phyloP scores from a whole-genome alignment of 2,797 vertebrate genomes.

The Pogoniulus pusillus region DNA sequence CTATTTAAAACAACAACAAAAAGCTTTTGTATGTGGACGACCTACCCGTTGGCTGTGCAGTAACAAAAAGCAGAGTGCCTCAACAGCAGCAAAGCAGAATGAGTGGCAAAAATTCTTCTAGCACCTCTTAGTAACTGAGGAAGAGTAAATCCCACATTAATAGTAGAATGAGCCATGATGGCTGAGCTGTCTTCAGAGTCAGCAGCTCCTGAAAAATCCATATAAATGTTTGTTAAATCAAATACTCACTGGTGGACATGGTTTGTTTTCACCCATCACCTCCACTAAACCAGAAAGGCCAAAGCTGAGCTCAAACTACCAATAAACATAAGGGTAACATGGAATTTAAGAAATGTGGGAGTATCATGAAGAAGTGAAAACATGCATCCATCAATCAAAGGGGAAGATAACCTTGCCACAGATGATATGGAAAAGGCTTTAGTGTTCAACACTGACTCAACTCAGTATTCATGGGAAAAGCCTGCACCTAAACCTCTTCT shows the following conservation, averaged over 20 bases:
- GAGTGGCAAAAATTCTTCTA: conserved; percentile 61
- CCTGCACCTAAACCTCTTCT: background rate
- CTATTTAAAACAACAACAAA: background rate
- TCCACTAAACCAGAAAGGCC: background rate
- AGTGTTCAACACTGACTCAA: background rate
- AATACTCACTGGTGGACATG: background rate
- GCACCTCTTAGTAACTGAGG: conserved; percentile 70
- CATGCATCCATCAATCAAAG: rapidly evolving
- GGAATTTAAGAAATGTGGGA: no score
- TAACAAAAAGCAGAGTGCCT: conserved; percentile 47
- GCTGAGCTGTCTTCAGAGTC: conserved; percentile 9
- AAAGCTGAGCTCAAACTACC: background rate
- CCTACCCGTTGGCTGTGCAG: conserved; percentile 77
- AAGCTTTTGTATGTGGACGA: background rate
- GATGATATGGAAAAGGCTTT: background rate
- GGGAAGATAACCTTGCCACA: background rate
- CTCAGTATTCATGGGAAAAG: background rate
- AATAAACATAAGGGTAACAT: background rate
- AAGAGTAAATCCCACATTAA: conserved; percentile 62
- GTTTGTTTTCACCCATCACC: background rate
- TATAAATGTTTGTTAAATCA: background rate
- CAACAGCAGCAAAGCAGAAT: conserved; percentile 8
- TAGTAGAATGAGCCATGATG: conserved; percentile 59
- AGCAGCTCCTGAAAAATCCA: background rate
- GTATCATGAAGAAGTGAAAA: background rate